Conservation (phyloP, 2,113 vertebrate genomes). For the Ibidorhyncha struthersii region DNA sequence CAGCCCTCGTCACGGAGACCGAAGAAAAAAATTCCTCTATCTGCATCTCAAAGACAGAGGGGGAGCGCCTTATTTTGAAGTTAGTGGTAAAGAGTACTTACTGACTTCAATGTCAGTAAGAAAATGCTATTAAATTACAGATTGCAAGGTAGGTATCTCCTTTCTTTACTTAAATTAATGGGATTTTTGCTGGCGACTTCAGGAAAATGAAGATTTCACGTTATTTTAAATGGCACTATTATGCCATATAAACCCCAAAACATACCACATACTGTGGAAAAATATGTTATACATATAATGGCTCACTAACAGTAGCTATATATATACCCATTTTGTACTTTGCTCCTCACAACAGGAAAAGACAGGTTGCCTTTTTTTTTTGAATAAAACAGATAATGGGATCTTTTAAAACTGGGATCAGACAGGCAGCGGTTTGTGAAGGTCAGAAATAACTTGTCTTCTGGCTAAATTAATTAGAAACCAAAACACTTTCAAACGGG, state of each 20-base stretch:
- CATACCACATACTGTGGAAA: neutral
- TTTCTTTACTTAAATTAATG: slow-evolving; percentile 14
- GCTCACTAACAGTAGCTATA: neutral
- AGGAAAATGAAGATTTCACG: neutral
- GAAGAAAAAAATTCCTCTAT: neutral
- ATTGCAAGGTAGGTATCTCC: neutral
- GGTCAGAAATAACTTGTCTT: slow-evolving; percentile 36
- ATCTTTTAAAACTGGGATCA: slow-evolving; percentile 14
- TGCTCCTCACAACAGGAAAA: neutral
- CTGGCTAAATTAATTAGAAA: slow-evolving; percentile 60
- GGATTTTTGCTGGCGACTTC: neutral
- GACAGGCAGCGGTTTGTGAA: slow-evolving; percentile 21
- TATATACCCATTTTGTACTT: neutral
- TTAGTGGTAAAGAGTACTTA: neutral
- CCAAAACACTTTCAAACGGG: neutral
- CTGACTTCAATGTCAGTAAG: neutral
- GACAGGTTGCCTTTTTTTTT: neutral
- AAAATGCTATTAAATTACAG: slow-evolving; percentile 12
- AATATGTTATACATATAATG: neutral
- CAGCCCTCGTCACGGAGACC: neutral
- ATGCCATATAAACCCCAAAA: neutral
- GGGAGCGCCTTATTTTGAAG: neutral
- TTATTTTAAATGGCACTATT: neutral
- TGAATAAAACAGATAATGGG: neutral
- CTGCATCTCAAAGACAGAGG: neutral